Conservation (phyloP, 2,888 invertebrate species). For the Drosophila pseudotakahashii region DNA sequence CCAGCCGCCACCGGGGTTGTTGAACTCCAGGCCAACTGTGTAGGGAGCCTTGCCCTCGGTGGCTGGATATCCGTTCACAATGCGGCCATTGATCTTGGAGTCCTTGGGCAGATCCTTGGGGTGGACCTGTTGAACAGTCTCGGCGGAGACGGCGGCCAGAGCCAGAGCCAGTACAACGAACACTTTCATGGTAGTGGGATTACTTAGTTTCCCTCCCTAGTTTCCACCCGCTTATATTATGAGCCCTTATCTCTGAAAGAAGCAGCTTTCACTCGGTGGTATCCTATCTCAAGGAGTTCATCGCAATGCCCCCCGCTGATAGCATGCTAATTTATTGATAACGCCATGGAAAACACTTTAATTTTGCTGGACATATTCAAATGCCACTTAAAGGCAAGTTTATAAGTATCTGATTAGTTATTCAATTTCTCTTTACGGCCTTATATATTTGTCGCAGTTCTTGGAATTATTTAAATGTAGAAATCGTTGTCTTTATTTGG, state of each 20-base stretch:
- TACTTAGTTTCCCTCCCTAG: not conserved
- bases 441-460: too few relatives aligned
- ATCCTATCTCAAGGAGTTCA: conserved; percentile 11
- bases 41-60: conserved; percentile 40
- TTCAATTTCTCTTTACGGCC: not conserved
- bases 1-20: conserved; percentile 24
- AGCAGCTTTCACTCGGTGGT: conserved; percentile 12
- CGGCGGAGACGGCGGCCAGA: conserved; percentile 29
- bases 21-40: conserved; percentile 36
- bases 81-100: conserved; percentile 34
- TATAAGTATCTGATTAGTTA: too few relatives aligned
- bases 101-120: conserved; percentile 32
- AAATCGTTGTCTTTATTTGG: too few relatives aligned
- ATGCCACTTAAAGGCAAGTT: too few relatives aligned
- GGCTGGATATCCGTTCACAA: conserved; percentile 37
- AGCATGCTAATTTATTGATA: conserved; percentile 27
- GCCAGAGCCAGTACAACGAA: conserved; percentile 38
- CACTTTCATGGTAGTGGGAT: conserved; percentile 34
- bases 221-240: conserved; percentile 2
- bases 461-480: too few relatives aligned
- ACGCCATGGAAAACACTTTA: not conserved
- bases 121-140: conserved; percentile 18
- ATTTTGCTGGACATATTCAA: too few relatives aligned
- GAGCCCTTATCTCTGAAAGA: conserved; percentile 11
- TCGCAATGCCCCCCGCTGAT: conserved; percentile 1